Evolutionary conservation across 1,140 invertebrate genomes (phyloP), one percentile per base, ranked within the genome.

Genomic region (Nasonia longicornis): DNA sequence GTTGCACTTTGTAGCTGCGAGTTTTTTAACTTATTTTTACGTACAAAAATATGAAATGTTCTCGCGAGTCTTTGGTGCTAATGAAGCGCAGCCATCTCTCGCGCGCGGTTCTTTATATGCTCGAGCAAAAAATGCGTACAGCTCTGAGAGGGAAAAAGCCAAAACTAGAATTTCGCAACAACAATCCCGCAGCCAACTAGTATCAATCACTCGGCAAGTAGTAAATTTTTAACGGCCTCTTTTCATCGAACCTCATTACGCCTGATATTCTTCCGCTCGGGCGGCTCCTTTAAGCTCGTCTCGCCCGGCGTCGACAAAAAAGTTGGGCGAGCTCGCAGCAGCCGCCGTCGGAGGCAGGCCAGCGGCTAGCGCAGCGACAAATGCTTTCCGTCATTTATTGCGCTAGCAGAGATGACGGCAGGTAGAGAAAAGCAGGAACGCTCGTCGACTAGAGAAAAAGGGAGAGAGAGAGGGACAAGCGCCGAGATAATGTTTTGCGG

Each of bases 401-500:
- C 45, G 87, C 87, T 87, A 86, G 85, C 79, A 82, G 80, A 81
- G 70, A 67, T 67, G 64, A 67, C 64, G 22, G 22, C 64, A 26
- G 63, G 35, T 66, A 58, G 58, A 63, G 58, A 11, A 81, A 77
- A 82, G 80, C 48, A 48, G 77, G 78, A 69, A 78, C 75, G 48
- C 29, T 29, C 42, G 38, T 45, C 48, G 70, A 35, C 14, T 26
- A 82, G 79, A 70, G 83, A 26, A 0, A 26, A 1, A 26, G 26
- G 84, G 67, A 84, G 84, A 85, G 31, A 84, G 83, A 85, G 75
- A 82, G 80, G 84, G 42, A 42, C 83, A 81, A 78, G 83, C 85
- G 77, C 83, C 84, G 86, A 88, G 89, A 90, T 90, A 90, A 90
- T 90, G 90, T 90, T 90, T 90, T 90, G 89, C 88, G 84, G 89